Percentiles rank a stretch among this genome's conserved stretches.
Evolutionary conservation across 2,888 invertebrate species (phyloP).

Genomic region (Lasioglossum lativentre): DNA sequence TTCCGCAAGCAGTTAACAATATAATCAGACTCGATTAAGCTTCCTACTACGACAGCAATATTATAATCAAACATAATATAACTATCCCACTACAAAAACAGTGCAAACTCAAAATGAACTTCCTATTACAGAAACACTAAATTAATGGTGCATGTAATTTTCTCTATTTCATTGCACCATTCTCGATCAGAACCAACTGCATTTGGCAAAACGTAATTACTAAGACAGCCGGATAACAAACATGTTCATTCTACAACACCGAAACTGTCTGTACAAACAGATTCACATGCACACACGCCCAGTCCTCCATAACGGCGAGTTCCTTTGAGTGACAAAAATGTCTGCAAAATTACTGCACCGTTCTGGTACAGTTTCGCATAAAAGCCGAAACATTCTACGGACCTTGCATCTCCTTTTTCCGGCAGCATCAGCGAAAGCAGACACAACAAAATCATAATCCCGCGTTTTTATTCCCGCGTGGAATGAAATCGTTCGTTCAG

Average conservation of each 20-base stretch:
- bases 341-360: neutral
- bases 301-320: neutral
- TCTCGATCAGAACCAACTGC: too few relatives aligned
- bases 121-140: neutral
- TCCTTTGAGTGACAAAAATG: neutral
- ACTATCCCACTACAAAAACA: too few relatives aligned
- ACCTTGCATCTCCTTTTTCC: neutral
- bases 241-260: neutral
- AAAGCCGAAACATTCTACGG: neutral
- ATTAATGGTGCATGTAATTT: neutral
- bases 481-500: slow-evolving; percentile 23
- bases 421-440: neutral
- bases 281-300: neutral
- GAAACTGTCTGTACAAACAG: neutral
- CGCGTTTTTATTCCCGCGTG: neutral
- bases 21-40: too few relatives aligned
- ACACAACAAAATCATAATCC: neutral
- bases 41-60: too few relatives aligned
- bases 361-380: neutral
- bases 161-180: too few relatives aligned
- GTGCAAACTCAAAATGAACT: too few relatives aligned
- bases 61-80: too few relatives aligned
- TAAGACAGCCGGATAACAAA: neutral
- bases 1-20: too few relatives aligned
- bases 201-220: neutral